Conservation (phyloP, 1,140 invertebrate species). For the Zaprionus ghesquierei region DNA sequence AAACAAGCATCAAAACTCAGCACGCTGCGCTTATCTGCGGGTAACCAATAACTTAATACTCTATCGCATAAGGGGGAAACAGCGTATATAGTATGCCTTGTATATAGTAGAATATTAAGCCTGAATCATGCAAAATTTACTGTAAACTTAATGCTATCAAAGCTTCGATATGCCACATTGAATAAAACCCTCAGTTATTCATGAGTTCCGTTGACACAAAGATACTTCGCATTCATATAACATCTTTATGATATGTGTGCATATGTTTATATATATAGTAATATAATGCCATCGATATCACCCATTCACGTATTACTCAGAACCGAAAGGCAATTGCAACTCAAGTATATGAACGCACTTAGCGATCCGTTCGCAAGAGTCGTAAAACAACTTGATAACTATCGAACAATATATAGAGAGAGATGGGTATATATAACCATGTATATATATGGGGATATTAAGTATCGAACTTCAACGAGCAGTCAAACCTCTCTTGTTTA, state of each 20-base stretch:
- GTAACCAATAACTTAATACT: neutral
- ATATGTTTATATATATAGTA: neutral
- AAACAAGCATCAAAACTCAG: neutral
- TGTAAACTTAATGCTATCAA: neutral
- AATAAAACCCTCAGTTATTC: neutral
- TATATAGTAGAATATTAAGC: neutral
- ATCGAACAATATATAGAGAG: neutral
- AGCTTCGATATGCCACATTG: neutral
- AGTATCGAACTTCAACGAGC: neutral
- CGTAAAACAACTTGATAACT: neutral
- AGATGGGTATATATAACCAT: neutral
- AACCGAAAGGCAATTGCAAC: neutral
- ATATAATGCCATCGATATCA: neutral
- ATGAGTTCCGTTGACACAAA: neutral
- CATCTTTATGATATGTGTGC: neutral
- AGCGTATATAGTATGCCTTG: neutral
- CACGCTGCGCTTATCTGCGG: neutral
- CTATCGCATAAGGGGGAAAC: neutral
- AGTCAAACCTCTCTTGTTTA: neutral
- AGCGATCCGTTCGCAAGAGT: neutral
- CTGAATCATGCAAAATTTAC: neutral
- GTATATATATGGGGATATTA: neutral
- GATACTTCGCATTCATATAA: neutral
- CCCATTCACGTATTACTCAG: neutral
- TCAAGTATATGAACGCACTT: neutral